Evolutionary conservation across 2,797 vertebrate genomes (phyloP), one percentile per base, ranked within the genome.

Genomic region (Urosaurus nigricauda): DNA sequence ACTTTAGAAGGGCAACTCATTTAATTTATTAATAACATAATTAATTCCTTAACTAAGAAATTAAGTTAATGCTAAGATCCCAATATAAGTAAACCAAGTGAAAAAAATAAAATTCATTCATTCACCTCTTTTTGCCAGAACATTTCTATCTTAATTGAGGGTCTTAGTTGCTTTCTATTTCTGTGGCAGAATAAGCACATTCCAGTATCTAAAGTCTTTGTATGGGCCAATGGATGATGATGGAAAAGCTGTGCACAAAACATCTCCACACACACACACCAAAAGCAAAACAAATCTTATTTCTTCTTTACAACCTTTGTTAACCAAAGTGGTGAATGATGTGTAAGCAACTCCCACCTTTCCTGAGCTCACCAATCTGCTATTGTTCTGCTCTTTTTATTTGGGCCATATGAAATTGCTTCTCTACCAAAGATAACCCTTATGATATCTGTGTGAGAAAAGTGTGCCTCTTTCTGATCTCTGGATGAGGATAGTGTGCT

Each of bases 321-420:
- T 32, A 71, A 11, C 43, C 32, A 32, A 79, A 85, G 37, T 35
- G 16, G 8, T 79, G 13, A 37, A 79, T 60, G 13, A 47, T 78
- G 35, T 21, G 2, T 29, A 40, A 19, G 65, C 6, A 6, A 84
- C 16, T 21, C 19, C 24, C 40, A 79, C 43, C 5, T 60, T 32
- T 37, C 32, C 40, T 9, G 11, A 79, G 70, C 13, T 68, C 19
- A 24, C 32, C 37, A 73, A 37, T 26, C 8, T 84, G 51, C 63
- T 85, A 13, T 60, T 80, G 51, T 47, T 60, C 75, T 60, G 75
- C 19, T 84, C 43, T 85, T 79, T 65, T 70, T 68, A 88, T n/a
- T 60, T 65, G 29, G 73, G 26, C 26, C 11, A 5, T 12, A 24
- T 56, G 81, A 84, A 85, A 73, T 19, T 37, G 53, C 16, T 19